These are phyloP conservation scores for Monarcha castaneiventris DNA, from an alignment of 2,113 vertebrate genomes.

Conservation along the genomic window DNA sequence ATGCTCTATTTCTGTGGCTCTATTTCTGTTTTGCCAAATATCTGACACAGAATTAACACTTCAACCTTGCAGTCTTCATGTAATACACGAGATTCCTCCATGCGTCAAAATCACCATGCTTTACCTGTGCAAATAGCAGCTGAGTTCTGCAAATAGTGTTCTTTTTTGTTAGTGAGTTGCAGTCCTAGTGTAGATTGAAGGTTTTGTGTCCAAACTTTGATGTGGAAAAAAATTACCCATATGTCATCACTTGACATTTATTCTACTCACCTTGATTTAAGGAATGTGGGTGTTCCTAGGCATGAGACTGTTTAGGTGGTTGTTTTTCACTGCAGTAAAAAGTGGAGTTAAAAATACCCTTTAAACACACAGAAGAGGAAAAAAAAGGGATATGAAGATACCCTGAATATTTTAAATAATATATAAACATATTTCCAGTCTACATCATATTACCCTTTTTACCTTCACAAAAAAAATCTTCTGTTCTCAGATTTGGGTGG, in stretches of 20 bases:
- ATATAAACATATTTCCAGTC: not conserved
- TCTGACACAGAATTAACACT: constrained; percentile 10
- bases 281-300: not conserved
- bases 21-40: constrained; percentile 27
- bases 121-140: not conserved
- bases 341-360: not conserved
- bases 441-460: not conserved
- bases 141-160: not conserved
- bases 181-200: not conserved
- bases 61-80: not conserved
- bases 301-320: not conserved
- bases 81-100: not conserved
- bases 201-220: not conserved
- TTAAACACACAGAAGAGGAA: not conserved
- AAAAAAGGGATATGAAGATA: not conserved
- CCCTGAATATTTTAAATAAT: not conserved
- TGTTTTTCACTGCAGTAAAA: not conserved
- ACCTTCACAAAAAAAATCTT: not conserved
- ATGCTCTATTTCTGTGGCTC: not conserved
- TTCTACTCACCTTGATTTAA: not conserved
- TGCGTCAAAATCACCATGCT: not conserved
- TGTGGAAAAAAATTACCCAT: not conserved
- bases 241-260: not conserved
- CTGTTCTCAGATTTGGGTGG: not conserved
- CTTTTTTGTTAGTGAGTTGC: not conserved